Percentiles rank a stretch among this genome's conserved stretches.
phyloP scores from a whole-genome alignment of 30 jellyfish, hydroid and myxozoan species.

The Aurelia aurita region DNA sequence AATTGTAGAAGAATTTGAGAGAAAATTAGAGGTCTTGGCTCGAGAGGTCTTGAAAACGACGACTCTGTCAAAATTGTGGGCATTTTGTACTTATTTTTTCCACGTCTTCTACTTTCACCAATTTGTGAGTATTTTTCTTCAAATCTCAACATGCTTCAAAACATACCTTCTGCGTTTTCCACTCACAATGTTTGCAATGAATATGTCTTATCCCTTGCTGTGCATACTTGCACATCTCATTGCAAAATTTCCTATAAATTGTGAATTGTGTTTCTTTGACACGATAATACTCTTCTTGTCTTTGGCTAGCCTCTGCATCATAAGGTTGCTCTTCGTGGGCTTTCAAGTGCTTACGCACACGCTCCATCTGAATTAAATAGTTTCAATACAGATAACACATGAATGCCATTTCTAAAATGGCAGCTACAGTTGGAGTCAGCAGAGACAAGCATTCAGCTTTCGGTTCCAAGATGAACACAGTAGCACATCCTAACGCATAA shows the following conservation, averaged over 20 bases:
- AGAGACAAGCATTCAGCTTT: too few relatives aligned
- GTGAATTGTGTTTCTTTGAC: constrained; percentile 64
- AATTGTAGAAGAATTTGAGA: too few relatives aligned
- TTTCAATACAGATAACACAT: background rate
- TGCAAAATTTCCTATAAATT: constrained; percentile 51
- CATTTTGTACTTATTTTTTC: too few relatives aligned
- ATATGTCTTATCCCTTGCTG: constrained; percentile 70
- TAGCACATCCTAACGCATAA: too few relatives aligned
- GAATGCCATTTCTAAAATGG: too few relatives aligned
- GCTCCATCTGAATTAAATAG: constrained; percentile 52
- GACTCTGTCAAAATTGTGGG: too few relatives aligned
- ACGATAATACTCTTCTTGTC: constrained; percentile 62
- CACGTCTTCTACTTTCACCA: too few relatives aligned
- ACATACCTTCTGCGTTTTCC: constrained; percentile 76
- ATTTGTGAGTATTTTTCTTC: too few relatives aligned
- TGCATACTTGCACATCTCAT: constrained; percentile 77
- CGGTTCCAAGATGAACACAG: background rate
- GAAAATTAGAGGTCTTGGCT: too few relatives aligned
- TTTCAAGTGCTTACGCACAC: constrained; percentile 56
- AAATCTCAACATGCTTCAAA: too few relatives aligned
- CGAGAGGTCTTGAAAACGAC: too few relatives aligned
- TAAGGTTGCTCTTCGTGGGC: constrained; percentile 54
- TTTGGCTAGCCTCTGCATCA: constrained; percentile 50
- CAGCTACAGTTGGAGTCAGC: too few relatives aligned
- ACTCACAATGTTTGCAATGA: constrained; percentile 73